Base-by-base conservation (phyloP, 1,140 invertebrate genomes). In the Neotoxoptera formosana region DNA sequence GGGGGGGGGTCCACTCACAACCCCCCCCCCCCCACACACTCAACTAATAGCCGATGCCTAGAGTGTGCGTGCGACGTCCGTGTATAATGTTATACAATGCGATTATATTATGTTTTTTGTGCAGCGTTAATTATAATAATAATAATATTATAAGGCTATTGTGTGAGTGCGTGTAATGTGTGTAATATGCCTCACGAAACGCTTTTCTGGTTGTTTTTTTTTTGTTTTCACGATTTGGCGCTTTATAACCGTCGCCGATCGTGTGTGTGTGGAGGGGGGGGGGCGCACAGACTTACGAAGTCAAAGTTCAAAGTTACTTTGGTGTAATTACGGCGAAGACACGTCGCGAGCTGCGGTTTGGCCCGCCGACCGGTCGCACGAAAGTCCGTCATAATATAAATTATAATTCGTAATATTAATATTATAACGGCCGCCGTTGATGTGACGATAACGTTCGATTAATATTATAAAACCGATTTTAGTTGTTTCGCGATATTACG, bases 401-500 rank as follows among this genome's bases (percentile, higher is more conserved):
- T n/a, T n/a, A n/a, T n/a, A 76, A 34, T 76, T 76, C 60, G 60
- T 76, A 76, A 76, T n/a, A n/a, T n/a, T 76, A 76, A 76, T n/a
- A n/a, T n/a, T 17, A 76, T n/a, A 76, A n/a, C 60, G 11, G 1
- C 14, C 17, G 14, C 60, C 17, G 14, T 30, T 76, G 30, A 67
- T 60, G 9, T 60, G 25, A 60, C 25, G 9, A 67, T 76, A 76
- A 67, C 3, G n/a, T 67, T n/a, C 0, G 14, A 0, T 17, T n/a
- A 6, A 67, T n/a, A n/a, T n/a, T n/a, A n/a, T 67, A 67, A 30
- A 67, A 67, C n/a, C 4, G n/a, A 76, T n/a, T 76, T 25, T 56
- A 76, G n/a, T 76, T 76, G 4, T n/a, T 76, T 76, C 7, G 30
- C 30, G n/a, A 6, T 41, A 2, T 76, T 14, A 67, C 11, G 14